A percentile compares a stretch with the other conserved stretches of the same genome.
Evolutionary conservation across 1,140 invertebrate species (phyloP).

Genomic region (Vanessa atalanta): DNA sequence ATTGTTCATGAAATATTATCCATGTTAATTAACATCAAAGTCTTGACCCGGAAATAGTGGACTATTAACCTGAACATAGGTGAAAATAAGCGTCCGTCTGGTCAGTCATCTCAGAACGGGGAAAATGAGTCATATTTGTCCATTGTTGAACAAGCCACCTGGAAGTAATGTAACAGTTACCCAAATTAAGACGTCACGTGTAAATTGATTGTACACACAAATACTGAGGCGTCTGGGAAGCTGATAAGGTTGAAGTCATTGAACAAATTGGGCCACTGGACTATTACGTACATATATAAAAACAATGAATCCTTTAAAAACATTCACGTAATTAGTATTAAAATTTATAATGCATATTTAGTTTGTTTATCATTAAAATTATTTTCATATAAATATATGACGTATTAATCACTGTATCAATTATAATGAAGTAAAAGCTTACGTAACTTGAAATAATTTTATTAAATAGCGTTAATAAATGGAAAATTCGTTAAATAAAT

Average conservation of each 20-base stretch:
- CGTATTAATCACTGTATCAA: no score
- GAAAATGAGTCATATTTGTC: constrained; percentile 73
- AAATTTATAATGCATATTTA: no score
- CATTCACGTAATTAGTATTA: not conserved
- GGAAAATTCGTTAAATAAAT: no score
- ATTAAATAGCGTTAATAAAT: no score
- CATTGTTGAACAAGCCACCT: constrained; percentile 58
- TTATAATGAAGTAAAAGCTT: no score
- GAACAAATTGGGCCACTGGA: constrained; percentile 58
- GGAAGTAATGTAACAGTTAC: constrained; percentile 63
- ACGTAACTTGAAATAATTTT: no score
- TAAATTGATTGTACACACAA: constrained; percentile 67
- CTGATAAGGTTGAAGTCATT: constrained; percentile 62
- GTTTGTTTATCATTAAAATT: no score
- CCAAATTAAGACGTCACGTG: constrained; percentile 69
- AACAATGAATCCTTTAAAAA: not conserved
- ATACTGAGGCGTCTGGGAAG: constrained; percentile 53
- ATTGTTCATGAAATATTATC: constrained; percentile 8
- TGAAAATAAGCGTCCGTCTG: constrained; percentile 54
- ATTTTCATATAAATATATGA: no score
- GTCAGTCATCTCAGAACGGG: constrained; percentile 48
- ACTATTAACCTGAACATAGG: constrained; percentile 50
- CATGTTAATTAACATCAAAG: constrained; percentile 39
- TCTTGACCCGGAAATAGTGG: constrained; percentile 53
- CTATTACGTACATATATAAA: constrained; percentile 35